Percentiles rank a stretch among this genome's conserved stretches.
These are phyloP conservation scores for Peromyscus polionotus DNA, from an alignment of 2,113 vertebrate genomes.

Conservation along the genomic window DNA sequence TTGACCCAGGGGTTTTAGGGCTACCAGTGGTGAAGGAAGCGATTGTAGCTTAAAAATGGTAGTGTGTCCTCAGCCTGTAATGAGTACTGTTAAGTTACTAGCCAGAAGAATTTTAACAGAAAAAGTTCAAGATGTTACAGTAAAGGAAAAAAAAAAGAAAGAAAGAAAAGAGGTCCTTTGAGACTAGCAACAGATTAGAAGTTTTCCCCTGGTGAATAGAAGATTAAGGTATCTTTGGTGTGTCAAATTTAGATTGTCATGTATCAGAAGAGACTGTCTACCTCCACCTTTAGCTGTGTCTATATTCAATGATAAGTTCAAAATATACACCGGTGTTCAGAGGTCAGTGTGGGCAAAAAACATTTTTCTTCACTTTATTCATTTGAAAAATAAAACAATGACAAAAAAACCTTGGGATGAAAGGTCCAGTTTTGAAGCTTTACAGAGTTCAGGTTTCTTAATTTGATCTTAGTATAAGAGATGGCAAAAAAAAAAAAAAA, in stretches of 20 bases:
- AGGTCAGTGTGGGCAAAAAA: slow-evolving; percentile 29
- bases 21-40: background rate
- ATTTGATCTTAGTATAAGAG: slow-evolving; percentile 16
- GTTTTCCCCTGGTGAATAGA: slow-evolving; percentile 51
- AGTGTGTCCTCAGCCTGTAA: background rate
- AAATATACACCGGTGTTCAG: slow-evolving; percentile 13
- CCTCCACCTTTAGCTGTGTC: background rate
- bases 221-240: background rate
- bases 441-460: background rate
- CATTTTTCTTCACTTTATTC: background rate
- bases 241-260: slow-evolving; percentile 30
- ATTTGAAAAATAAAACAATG: slow-evolving; percentile 45
- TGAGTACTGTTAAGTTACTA: background rate
- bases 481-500: background rate
- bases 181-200: slow-evolving; percentile 40
- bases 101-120: background rate
- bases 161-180: slow-evolving; percentile 19
- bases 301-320: slow-evolving; percentile 44
- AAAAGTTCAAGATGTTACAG: slow-evolving; percentile 28
- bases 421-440: background rate
- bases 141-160: background rate
- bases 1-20: background rate
- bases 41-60: background rate
- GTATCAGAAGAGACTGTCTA: background rate
- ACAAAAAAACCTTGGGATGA: background rate